A percentile compares a stretch with the other conserved stretches of the same genome.
Conservation (phyloP, 2,888 invertebrate species). For the Meliscaeva auricollis region DNA sequence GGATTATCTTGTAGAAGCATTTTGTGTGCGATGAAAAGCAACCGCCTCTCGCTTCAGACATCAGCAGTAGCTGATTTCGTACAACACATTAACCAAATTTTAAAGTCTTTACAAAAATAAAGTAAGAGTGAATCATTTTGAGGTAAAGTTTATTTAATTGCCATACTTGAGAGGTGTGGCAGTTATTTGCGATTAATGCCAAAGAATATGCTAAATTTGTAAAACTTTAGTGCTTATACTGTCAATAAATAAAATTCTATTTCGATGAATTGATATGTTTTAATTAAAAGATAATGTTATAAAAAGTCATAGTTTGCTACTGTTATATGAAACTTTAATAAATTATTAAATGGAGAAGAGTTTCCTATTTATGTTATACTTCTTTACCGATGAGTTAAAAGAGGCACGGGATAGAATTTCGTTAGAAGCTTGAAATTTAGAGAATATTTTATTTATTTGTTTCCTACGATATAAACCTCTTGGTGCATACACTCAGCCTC, state of each 20-base stretch:
- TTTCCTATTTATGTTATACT: too few relatives aligned
- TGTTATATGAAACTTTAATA: too few relatives aligned
- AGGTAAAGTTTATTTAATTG: constrained; percentile 32
- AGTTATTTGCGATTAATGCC: constrained; percentile 42
- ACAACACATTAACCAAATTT: constrained; percentile 60
- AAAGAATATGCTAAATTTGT: constrained; percentile 16
- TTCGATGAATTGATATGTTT: too few relatives aligned
- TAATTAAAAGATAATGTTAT: too few relatives aligned
- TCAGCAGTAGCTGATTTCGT: constrained; percentile 69
- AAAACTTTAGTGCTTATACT: neutral
- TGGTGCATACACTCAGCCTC: too few relatives aligned
- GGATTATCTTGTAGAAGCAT: constrained; percentile 70
- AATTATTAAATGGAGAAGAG: too few relatives aligned
- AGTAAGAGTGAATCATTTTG: constrained; percentile 35
- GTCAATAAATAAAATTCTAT: neutral
- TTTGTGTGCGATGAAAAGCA: constrained; percentile 72
- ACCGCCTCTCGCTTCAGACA: constrained; percentile 66
- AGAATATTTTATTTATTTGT: too few relatives aligned
- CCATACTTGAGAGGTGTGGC: constrained; percentile 22
- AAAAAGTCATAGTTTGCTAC: too few relatives aligned
- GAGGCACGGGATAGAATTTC: too few relatives aligned
- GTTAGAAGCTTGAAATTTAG: too few relatives aligned
- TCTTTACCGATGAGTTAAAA: too few relatives aligned
- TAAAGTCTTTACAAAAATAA: constrained; percentile 19
- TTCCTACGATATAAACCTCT: too few relatives aligned